Base-by-base conservation (phyloP, 2,888 invertebrate species). In the Latrodectus elegans region DNA sequence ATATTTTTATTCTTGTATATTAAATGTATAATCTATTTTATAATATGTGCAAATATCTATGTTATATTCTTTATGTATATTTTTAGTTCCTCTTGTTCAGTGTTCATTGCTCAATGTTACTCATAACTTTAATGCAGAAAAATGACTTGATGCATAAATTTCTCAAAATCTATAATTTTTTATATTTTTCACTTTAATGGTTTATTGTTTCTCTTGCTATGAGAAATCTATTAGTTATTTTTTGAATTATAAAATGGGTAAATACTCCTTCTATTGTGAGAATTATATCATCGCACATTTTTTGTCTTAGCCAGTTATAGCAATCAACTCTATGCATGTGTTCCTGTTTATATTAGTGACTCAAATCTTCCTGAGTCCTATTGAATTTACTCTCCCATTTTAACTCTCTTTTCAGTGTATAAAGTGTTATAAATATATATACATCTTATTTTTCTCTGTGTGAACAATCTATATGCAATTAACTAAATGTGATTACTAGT, bases 91-190 rank as follows among this genome's bases (percentile, higher is more conserved):
- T 49, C n/a, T 49, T 12, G 71, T 73, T 38, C 68, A 49, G 79
- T 79, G 79, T 79, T 79, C 79, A 79, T 79, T 79, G 79, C 70
- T 79, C 79, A 79, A 73, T 68, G 71, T 14, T 79, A 53, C 71
- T 53, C 79, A 79, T 52, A 26, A 70, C 11, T 55, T 55, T 14
- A 15, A 4, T 14, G 6, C 12, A 55, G 12, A 55, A 55, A 55
- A 14, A 55, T 55, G 15, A 4, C 55, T 11, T 55, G 12, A 55
- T 55, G 55, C 55, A 14, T 55, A 55, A 55, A 55, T 14, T 55
- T 15, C 15, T 55, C 14, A 0, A 14, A 55, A 55, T 1, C 22
- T 1, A 1, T 55, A 55, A 55, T 55, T 11, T 55, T 55, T 55
- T 55, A 3, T 55, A 4, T 55, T 55, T 55, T 55, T 55, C 15